Base-by-base conservation (phyloP, 1,140 invertebrate species). In the Apis dorsata region DNA sequence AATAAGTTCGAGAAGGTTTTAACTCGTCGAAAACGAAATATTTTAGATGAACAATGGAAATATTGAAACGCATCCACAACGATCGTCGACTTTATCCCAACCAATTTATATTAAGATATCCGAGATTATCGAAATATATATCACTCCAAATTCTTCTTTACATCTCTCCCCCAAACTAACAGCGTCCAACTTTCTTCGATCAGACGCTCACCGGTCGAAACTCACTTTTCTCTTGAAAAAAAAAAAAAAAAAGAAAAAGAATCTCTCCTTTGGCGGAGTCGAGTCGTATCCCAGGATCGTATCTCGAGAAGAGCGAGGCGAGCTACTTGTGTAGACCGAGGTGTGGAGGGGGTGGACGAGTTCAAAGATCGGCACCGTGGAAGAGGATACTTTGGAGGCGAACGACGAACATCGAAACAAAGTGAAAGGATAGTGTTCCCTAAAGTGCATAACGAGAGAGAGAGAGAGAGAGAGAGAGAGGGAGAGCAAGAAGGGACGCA, bases 361-460 rank as follows among this genome's bases (percentile, higher is more conserved):
- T 71, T 49, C 7, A 53, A 70, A 79, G 76, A 79, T 79, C 65
- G 17, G 8, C 8, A 19, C 19, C 53, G 17, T 59, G 5, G 34
- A 59, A 59, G 53, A 1, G 17, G 19, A 72, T n/a, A 72, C 49
- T n/a, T 28, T 71, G 53, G 76, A 19, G 24, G 15, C 17, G n/a
- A 34, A 34, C 34, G 63, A 51, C 34, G 44, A 34, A 59, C 21
- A 78, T 84, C 85, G 69, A 77, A 85, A 86, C 65, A 73, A 78
- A 84, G 73, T 49, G 65, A 68, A 83, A 59, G 57, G 77, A 73
- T 44, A 15, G 66, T 55, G 84, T 80, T 63, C 13, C 57, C 13
- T 34, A 53, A 24, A 9, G 72, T 13, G 13, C 8, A 13, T 21
- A 34, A n/a, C 3, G 19, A 34, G 28, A 28, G 11, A 59, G n/a